phyloP scores from a whole-genome alignment of 1,140 invertebrate genomes.

The Diachasma alloeum region DNA sequence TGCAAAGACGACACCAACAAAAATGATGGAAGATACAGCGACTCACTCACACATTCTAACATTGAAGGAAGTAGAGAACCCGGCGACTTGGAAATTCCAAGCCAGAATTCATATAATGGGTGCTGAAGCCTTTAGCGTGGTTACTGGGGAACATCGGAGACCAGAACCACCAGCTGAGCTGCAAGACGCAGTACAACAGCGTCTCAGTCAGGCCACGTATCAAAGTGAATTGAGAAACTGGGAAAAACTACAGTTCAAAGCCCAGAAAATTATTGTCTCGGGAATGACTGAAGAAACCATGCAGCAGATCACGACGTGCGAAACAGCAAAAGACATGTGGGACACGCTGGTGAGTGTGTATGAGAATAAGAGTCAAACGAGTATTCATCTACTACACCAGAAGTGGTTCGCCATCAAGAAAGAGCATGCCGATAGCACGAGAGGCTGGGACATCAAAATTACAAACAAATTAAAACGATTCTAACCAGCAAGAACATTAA shows the following conservation, averaged over 20 bases:
- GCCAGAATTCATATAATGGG: background rate
- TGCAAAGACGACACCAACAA: slow-evolving; percentile 11
- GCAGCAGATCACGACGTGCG: slow-evolving; percentile 45
- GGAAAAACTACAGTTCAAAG: slow-evolving; percentile 32
- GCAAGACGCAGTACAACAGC: background rate
- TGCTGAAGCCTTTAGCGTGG: background rate
- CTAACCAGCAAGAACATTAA: slow-evolving; percentile 40
- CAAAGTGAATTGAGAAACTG: slow-evolving; percentile 3
- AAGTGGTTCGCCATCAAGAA: background rate
- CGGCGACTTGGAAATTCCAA: background rate
- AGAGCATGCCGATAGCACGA: slow-evolving; percentile 45
- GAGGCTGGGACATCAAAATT: slow-evolving; percentile 54
- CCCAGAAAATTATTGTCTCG: slow-evolving; percentile 36
- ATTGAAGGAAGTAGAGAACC: background rate
- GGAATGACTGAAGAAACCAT: slow-evolving; percentile 38
- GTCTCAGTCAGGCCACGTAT: background rate
- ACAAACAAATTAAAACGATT: slow-evolving; percentile 42
- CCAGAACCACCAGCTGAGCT: background rate
- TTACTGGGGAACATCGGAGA: background rate
- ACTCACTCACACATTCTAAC: background rate
- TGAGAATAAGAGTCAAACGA: background rate
- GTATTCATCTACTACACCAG: slow-evolving; percentile 1
- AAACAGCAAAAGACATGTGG: slow-evolving; percentile 49
- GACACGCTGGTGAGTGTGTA: background rate
- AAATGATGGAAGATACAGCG: background rate